Evolutionary conservation across 1,140 invertebrate species (phyloP).

Genomic region (Drosophila orena): DNA sequence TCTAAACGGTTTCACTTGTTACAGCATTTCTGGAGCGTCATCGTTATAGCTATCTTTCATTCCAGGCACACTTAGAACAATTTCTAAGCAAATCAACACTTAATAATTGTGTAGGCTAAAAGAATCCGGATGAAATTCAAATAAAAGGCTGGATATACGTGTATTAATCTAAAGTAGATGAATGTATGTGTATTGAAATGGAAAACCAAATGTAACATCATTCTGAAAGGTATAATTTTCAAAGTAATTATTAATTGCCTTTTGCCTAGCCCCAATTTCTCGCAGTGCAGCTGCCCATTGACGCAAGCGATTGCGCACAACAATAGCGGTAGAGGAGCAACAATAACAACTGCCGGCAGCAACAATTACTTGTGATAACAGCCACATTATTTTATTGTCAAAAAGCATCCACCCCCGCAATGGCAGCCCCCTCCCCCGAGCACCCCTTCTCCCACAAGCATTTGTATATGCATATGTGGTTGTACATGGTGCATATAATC

Average conservation of each 20-base stretch:
- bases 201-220: too few relatives aligned
- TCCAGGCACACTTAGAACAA: background rate
- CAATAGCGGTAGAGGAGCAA: conserved; percentile 32
- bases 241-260: background rate
- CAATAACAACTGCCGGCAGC: conserved; percentile 23
- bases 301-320: conserved; percentile 36
- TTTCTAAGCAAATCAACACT: background rate
- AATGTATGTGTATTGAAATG: too few relatives aligned
- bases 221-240: too few relatives aligned
- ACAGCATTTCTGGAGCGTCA: conserved; percentile 36
- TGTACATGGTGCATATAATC: background rate
- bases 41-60: conserved; percentile 1
- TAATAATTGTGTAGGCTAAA: too few relatives aligned
- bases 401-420: conserved; percentile 49
- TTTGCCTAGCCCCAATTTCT: background rate
- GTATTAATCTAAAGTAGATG: too few relatives aligned
- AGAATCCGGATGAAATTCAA: too few relatives aligned
- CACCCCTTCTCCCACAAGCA: too few relatives aligned
- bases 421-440: background rate
- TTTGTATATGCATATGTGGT: too few relatives aligned
- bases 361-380: conserved; percentile 76
- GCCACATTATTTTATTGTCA: conserved; percentile 69
- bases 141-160: too few relatives aligned
- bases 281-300: conserved; percentile 30
- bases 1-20: conserved; percentile 56